Base-by-base conservation (phyloP, 2,113 vertebrate species). In the Thermophis baileyi region DNA sequence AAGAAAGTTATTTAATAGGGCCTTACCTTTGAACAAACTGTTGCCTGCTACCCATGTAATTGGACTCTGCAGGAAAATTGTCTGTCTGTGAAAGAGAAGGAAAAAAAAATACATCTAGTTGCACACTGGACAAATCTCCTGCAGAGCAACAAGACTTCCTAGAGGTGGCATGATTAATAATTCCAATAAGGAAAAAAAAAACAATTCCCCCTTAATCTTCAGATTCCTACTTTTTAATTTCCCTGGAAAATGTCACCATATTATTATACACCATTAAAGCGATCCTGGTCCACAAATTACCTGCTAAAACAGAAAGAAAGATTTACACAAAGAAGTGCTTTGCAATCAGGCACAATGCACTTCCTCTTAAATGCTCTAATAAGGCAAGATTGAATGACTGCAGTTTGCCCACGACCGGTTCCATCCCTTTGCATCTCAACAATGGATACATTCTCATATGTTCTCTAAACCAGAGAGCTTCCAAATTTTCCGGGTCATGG, bases 21-120 rank as follows among this genome's bases (percentile, higher is more conserved):
- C 97, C 99, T 99, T 99, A 99, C 99, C 99, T 99, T 98, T 99
- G 99, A 98, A 99, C 99, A 99, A 99, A 99, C 98, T 99, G 99
- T 98, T 99, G 99, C 98, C 99, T 99, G 98, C 99, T 99, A 97
- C 99, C 99, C 99, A 99, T 99, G 98, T 99, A 99, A 99, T 99
- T 99, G 99, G 99, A 98, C 98, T 99, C 99, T 98, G 99, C 98
- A 98, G 99, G 99, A 98, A 99, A 99, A 99, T 98, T 99, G 98
- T 99, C 99, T 98, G 99, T 99, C 99, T 99, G 98, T 96, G 98
- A 98, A 99, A 98, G 97, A 98, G 98, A 99, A 98, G 97, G 97
- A 97, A 98, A 97, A 98, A 89, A 93, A 98, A 98, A 98, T 98
- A 98, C 97, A 97, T 98, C 97, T 98, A 98, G 97, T 97, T 98